Percentiles rank a stretch among this genome's conserved stretches.
phyloP scores from a whole-genome alignment of 1,140 invertebrate genomes.

The Ooceraea biroi region DNA sequence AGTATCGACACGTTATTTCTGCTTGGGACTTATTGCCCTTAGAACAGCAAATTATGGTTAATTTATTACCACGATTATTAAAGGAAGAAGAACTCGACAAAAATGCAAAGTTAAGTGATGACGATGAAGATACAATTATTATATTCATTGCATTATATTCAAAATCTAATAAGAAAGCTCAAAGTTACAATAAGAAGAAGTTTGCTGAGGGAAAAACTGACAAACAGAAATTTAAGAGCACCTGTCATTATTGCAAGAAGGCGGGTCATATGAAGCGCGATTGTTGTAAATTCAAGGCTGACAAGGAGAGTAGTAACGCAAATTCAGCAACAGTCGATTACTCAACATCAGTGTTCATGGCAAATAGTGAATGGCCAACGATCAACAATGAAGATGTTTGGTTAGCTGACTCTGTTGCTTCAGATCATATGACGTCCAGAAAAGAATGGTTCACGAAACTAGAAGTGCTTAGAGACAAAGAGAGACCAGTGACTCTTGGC shows the following conservation, averaged over 20 bases:
- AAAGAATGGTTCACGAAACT: constrained; percentile 16
- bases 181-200: constrained; percentile 11
- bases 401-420: constrained; percentile 1
- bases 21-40: not conserved
- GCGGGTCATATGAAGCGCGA: constrained; percentile 7
- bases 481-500: not conserved
- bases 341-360: not conserved
- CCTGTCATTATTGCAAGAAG: constrained; percentile 1
- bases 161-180: constrained; percentile 1
- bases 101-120: not conserved
- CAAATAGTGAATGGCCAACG: not conserved
- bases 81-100: constrained; percentile 16
- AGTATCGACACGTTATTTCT: constrained; percentile 17
- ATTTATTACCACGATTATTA: constrained; percentile 10
- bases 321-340: not conserved
- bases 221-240: not conserved
- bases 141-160: not conserved
- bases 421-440: constrained; percentile 11
- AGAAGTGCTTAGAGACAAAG: not conserved
- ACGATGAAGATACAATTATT: constrained; percentile 5
- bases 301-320: not conserved
- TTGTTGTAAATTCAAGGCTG: not conserved
- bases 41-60: constrained; percentile 1
- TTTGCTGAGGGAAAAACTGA: not conserved
- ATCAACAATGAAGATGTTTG: constrained; percentile 5